These are phyloP conservation scores for Cheilosia pagana DNA, from an alignment of 2,888 invertebrate genomes.

Conservation along the genomic window DNA sequence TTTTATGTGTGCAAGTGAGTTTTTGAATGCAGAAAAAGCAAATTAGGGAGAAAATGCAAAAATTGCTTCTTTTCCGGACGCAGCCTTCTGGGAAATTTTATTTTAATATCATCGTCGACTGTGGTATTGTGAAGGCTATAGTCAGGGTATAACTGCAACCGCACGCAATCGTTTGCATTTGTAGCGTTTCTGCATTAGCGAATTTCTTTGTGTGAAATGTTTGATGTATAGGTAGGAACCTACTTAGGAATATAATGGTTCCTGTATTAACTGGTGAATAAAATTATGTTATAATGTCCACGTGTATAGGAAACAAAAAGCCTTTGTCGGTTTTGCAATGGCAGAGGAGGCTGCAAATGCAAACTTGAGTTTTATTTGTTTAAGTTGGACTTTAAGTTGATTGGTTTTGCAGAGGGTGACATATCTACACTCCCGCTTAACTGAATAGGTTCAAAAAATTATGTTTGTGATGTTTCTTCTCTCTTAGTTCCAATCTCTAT, in stretches of 20 bases:
- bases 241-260: not conserved
- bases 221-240: not conserved
- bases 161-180: slow-evolving; percentile 18
- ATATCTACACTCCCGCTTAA: too few relatives aligned
- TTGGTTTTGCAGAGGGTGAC: too few relatives aligned
- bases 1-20: not conserved
- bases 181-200: slow-evolving; percentile 7
- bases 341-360: too few relatives aligned
- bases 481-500: too few relatives aligned
- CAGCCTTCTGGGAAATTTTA: slow-evolving; percentile 56
- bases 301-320: too few relatives aligned
- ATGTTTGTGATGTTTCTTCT: too few relatives aligned
- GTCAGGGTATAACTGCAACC: not conserved
- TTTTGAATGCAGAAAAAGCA: slow-evolving; percentile 19
- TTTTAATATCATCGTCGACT: slow-evolving; percentile 37
- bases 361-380: not conserved
- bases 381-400: too few relatives aligned
- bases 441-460: too few relatives aligned
- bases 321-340: too few relatives aligned
- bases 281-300: too few relatives aligned
- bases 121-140: not conserved
- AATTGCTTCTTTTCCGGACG: slow-evolving; percentile 41
- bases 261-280: too few relatives aligned
- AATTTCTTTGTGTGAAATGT: not conserved
- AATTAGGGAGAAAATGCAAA: slow-evolving; percentile 51